Evolutionary conservation across 2,113 vertebrate genomes (phyloP).

Genomic region (Athene noctua): DNA sequence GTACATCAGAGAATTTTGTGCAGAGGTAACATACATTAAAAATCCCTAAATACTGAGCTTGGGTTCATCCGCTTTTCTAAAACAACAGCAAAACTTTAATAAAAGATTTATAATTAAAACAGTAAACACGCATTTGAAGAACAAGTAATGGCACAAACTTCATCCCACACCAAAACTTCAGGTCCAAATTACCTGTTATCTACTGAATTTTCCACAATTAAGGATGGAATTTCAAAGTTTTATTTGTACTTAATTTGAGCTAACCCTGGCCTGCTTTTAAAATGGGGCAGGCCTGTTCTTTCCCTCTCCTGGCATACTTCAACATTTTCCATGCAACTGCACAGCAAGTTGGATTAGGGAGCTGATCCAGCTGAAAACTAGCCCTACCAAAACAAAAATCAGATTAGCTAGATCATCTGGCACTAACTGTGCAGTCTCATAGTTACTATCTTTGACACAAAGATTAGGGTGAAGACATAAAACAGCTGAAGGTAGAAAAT

Average conservation of each 20-base stretch:
- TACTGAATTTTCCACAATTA: background rate
- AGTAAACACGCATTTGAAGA: background rate
- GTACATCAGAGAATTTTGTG: background rate
- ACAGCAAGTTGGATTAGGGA: background rate
- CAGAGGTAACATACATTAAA: background rate
- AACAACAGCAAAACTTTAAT: background rate
- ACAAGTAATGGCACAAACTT: background rate
- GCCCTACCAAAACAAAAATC: background rate
- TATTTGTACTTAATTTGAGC: background rate
- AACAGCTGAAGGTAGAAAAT: background rate
- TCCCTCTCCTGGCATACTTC: background rate
- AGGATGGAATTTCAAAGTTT: background rate
- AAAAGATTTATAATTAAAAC: background rate
- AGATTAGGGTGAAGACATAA: background rate
- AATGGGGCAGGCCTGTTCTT: background rate
- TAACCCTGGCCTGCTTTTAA: background rate
- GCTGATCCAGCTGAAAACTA: constrained; percentile 13
- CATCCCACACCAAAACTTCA: background rate
- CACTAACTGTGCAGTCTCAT: background rate
- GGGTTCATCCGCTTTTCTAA: background rate
- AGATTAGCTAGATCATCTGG: background rate
- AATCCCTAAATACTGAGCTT: background rate
- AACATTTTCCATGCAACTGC: background rate
- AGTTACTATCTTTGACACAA: background rate
- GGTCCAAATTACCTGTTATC: background rate